phyloP scores from a whole-genome alignment of 2,888 invertebrate genomes.

The Cyclophora punctaria region DNA sequence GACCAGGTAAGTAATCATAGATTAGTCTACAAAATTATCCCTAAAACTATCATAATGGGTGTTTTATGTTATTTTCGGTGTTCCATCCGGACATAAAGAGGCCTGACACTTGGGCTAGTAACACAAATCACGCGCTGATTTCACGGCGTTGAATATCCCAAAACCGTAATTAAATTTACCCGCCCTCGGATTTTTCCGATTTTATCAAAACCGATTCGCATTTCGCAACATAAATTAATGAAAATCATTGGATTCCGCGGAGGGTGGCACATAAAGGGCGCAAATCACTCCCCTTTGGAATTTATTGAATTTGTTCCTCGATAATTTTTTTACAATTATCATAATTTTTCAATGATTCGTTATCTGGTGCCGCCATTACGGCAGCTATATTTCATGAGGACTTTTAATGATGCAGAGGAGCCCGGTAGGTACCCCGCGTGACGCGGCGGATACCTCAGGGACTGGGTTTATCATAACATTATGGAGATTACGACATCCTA shows the following conservation, averaged over 20 bases:
- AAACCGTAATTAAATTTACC: constrained; percentile 20
- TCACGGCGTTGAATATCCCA: constrained; percentile 11
- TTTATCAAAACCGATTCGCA: constrained; percentile 31
- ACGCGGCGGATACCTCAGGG: no score
- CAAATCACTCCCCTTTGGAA: constrained; percentile 30
- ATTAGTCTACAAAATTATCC: no score
- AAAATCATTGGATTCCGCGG: constrained; percentile 30
- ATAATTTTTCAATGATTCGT: constrained; percentile 65
- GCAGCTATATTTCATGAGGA: constrained; percentile 17
- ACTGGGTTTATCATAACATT: no score
- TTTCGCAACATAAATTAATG: constrained; percentile 41
- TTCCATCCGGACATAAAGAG: no score
- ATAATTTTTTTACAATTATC: constrained; percentile 53
- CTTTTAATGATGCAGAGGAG: constrained; percentile 9
- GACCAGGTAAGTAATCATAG: no score
- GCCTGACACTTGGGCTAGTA: no score
- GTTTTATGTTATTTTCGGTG: no score
- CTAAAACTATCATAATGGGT: no score
- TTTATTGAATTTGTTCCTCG: constrained; percentile 41
- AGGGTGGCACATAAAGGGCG: constrained; percentile 19
- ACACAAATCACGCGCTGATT: constrained; percentile 6
- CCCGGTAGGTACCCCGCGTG: no score
- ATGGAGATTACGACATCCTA: no score
- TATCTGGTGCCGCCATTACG: constrained; percentile 33
- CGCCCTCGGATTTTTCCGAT: constrained; percentile 25